Conservation (phyloP, 92 coral and sea anemone species). For the Micromussa lordhowensis region DNA sequence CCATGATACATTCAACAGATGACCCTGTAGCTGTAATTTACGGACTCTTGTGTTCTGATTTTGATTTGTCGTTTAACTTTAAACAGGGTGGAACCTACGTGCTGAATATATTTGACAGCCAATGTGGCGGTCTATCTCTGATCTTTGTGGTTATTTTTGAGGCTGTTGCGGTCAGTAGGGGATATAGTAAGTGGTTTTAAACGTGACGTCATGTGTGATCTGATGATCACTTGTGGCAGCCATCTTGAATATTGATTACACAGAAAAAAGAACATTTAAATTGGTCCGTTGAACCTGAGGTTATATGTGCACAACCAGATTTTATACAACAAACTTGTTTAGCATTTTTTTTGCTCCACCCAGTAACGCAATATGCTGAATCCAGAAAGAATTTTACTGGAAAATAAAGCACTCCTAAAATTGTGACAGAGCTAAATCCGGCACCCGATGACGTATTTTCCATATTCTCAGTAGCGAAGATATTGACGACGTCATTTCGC, state of each 20-base stretch:
- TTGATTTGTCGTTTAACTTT: not conserved
- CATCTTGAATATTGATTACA: not conserved
- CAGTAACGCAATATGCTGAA: no score
- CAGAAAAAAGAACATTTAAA: not conserved
- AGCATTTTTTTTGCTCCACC: not conserved
- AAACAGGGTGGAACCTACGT: slow-evolving; percentile 89
- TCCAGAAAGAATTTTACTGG: no score
- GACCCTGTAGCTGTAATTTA: no score
- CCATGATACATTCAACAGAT: no score
- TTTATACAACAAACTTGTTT: not conserved
- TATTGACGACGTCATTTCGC: no score
- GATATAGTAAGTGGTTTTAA: not conserved
- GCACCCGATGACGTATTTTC: no score
- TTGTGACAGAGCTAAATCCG: no score
- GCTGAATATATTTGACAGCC: slow-evolving; percentile 83
- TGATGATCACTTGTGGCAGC: not conserved
- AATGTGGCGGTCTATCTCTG: no score
- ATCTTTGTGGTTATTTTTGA: slow-evolving; percentile 79
- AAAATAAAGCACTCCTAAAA: no score
- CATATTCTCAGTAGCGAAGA: no score
- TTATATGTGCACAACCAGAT: not conserved
- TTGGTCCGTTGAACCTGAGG: not conserved
- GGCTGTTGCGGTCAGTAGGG: slow-evolving; percentile 63
- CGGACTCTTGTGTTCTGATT: not conserved
- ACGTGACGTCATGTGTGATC: no score